These are phyloP conservation scores for Hyperoplus immaculatus DNA, from an alignment of 2,797 vertebrate genomes.

Conservation along the genomic window DNA sequence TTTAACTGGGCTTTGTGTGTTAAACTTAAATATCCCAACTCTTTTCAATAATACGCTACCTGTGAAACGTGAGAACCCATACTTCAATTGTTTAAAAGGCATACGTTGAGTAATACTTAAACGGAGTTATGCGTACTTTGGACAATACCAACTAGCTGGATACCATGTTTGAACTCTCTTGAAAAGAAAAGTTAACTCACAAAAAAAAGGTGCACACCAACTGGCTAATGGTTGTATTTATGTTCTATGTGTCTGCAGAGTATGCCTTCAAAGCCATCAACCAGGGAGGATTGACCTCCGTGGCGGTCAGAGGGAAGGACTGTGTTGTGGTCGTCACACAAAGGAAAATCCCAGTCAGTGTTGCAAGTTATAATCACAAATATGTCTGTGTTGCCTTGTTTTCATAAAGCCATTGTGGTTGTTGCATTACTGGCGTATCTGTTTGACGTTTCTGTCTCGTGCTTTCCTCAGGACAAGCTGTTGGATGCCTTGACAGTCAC, in stretches of 20 bases:
- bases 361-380: not conserved
- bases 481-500: slow-evolving; percentile 92
- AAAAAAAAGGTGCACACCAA: not conserved
- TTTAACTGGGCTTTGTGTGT: not conserved
- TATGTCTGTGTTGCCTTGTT: not conserved
- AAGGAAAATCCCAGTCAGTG: slow-evolving; percentile 96
- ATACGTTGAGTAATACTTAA: not conserved
- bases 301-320: slow-evolving; percentile 94
- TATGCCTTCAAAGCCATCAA: slow-evolving; percentile 98
- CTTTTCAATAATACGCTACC: not conserved
- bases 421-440: not conserved
- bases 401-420: not conserved
- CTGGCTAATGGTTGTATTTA: not conserved
- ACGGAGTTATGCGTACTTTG: not conserved
- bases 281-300: slow-evolving; percentile 95
- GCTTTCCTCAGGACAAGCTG: slow-evolving; percentile 91
- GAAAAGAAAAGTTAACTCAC: too few species aligned
- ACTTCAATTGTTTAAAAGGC: not conserved
- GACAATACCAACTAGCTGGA: too few species aligned
- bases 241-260: slow-evolving; percentile 76
- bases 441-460: not conserved
- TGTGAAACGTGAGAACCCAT: not conserved
- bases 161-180: too few species aligned
- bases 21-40: not conserved
- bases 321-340: slow-evolving; percentile 95